phyloP scores from a whole-genome alignment of 2,113 vertebrate genomes.

The Sceloporus tristichus region DNA sequence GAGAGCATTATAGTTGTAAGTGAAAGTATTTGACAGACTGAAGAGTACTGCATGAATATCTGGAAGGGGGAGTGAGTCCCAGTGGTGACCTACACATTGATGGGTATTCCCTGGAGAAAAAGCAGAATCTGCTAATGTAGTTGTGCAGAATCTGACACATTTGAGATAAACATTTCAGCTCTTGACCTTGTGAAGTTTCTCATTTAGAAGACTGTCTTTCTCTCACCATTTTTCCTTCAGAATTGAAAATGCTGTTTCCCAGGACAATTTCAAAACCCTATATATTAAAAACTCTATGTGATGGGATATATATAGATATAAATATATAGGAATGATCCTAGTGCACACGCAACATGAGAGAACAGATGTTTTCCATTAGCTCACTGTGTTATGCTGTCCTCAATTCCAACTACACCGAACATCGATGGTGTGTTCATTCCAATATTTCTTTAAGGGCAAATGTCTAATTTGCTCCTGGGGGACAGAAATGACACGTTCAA shows the following conservation, averaged over 20 bases:
- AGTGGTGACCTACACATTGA: not conserved
- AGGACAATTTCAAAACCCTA: constrained; percentile 53
- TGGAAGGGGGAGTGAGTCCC: not conserved
- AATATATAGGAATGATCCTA: constrained; percentile 38
- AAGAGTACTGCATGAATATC: constrained; percentile 7
- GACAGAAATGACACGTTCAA: constrained; percentile 33
- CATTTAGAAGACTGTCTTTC: not conserved
- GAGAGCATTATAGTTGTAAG: constrained; percentile 28
- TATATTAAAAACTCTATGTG: constrained; percentile 50
- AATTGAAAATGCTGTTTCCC: constrained; percentile 41
- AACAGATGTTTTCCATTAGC: constrained; percentile 75
- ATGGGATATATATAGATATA: constrained; percentile 26
- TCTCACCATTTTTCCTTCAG: not conserved
- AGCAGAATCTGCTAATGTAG: rapidly evolving
- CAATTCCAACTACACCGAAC: constrained; percentile 45
- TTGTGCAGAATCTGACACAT: rapidly evolving
- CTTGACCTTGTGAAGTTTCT: rapidly evolving
- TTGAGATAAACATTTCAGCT: not conserved
- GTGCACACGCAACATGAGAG: constrained; percentile 55
- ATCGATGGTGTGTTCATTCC: constrained; percentile 26
- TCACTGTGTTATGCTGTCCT: constrained; percentile 62
- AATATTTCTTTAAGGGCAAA: constrained; percentile 43
- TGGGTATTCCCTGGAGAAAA: not conserved
- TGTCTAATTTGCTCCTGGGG: constrained; percentile 17
- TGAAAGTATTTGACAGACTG: not conserved